These are phyloP conservation scores for Sisyra nigra DNA, from an alignment of 2,888 invertebrate species.

Conservation along the genomic window DNA sequence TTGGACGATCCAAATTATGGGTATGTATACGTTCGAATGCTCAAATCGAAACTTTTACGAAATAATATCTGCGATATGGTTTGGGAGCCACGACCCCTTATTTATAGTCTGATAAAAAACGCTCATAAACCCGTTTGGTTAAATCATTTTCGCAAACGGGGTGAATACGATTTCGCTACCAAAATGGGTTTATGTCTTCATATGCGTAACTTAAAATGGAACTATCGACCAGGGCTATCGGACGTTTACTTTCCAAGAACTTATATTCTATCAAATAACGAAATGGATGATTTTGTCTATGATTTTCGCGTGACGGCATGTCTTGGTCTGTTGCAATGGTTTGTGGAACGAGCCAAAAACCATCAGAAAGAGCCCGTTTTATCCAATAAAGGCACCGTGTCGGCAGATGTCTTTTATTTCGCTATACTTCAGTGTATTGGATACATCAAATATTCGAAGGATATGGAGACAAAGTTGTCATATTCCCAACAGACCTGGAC, in stretches of 20 bases:
- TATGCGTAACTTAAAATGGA: slow-evolving; percentile 46
- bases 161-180: slow-evolving; percentile 29
- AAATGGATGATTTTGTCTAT: slow-evolving; percentile 39
- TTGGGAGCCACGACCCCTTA: slow-evolving; percentile 31
- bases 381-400: slow-evolving; percentile 33
- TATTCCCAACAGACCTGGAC: slow-evolving; percentile 44
- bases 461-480: slow-evolving; percentile 36
- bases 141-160: slow-evolving; percentile 14
- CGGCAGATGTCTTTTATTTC: slow-evolving; percentile 43
- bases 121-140: slow-evolving; percentile 22
- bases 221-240: slow-evolving; percentile 39
- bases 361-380: slow-evolving; percentile 26
- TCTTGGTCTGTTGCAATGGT: slow-evolving; percentile 53
- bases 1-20: slow-evolving; percentile 20
- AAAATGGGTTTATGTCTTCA: slow-evolving; percentile 36
- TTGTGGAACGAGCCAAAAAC: slow-evolving; percentile 24
- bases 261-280: slow-evolving; percentile 43
- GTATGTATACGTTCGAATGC: slow-evolving; percentile 21
- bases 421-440: slow-evolving; percentile 55
- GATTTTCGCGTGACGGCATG: slow-evolving; percentile 71
- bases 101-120: slow-evolving; percentile 19
- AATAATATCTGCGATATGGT: slow-evolving; percentile 51
- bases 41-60: slow-evolving; percentile 41
- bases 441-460: slow-evolving; percentile 41
- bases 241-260: slow-evolving; percentile 56